Base-by-base conservation (phyloP, 1,140 invertebrate species). In the Cydia strobilella region DNA sequence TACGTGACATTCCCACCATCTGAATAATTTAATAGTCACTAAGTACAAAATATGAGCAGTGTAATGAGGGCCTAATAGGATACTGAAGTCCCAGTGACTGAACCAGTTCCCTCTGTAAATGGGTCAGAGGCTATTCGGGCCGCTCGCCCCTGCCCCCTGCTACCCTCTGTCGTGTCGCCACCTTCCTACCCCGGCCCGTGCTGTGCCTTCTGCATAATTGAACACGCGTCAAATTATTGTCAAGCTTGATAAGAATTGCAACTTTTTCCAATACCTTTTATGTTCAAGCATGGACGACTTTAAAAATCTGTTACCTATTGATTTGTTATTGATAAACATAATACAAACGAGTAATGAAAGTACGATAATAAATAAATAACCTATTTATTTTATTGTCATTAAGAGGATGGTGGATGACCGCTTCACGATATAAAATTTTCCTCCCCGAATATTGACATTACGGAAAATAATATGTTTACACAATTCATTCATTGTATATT, bases 71-170 rank as follows among this genome's bases (percentile, higher is more conserved):
- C 77, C 62, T 78, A 62, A 77, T 73, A 74, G 75, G 72, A 79
- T 75, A 84, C 75, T 84, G 80, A 87, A 90, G 86, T 87, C 86
- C 86, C 85, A 78, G 82, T 80, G 80, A 82, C 75, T 79, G 78
- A 79, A 85, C 85, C 86, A 84, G 85, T 84, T 89, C 84, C 77
- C 80, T 79, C 76, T 89, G 89, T 87, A 92, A 90, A 90, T 92
- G 89, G 89, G 90, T 91, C 89, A 91, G 88, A 92, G 89, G 88
- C 87, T 90, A 87, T 90, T 89, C 84, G 89, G 86, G 84, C 83
- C 73, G 77, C 79, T 73, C 63, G 62, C 77, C 45, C 74, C 76
- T 45, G 82, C 79, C 83, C 45, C 74, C 76, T 45, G 82, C 79
- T 82, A 72, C 82, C 83, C 80, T 76, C 76, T 59, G 54, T 59